Conservation (phyloP, 2,888 invertebrate species). For the Kryphioiulus occultus region DNA sequence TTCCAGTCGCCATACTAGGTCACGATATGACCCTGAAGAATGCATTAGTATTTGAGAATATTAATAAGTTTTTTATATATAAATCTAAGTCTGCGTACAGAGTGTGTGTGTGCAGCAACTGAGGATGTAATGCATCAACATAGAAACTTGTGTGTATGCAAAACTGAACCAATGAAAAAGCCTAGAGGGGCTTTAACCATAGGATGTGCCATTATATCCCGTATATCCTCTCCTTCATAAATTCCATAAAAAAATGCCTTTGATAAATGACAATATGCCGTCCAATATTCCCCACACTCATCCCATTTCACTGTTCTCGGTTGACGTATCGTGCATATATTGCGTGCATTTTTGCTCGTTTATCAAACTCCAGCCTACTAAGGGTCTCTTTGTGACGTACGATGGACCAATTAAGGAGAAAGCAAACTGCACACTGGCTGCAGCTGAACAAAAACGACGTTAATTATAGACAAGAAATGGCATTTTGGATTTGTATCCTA, state of each 20-base stretch:
- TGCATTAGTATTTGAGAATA: background rate
- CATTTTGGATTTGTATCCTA: background rate
- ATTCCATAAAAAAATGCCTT: background rate
- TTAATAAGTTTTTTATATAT: background rate
- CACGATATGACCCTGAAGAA: background rate
- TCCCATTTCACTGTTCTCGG: constrained; percentile 1
- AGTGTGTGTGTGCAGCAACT: no score
- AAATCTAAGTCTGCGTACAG: background rate
- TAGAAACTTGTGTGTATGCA: background rate
- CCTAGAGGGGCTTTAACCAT: background rate
- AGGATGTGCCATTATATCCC: background rate
- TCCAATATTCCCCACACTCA: background rate
- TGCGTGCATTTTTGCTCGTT: constrained; percentile 1
- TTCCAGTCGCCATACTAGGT: background rate
- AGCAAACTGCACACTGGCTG: background rate
- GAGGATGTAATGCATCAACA: no score
- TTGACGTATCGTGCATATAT: background rate
- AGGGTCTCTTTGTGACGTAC: background rate
- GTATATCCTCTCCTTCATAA: background rate
- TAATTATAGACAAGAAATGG: background rate
- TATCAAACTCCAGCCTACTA: background rate
- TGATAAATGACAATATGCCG: constrained; percentile 32
- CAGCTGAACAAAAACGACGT: background rate
- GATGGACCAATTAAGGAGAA: constrained; percentile 25
- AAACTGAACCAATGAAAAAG: background rate